Evolutionary conservation across 2,113 vertebrate species (phyloP), one percentile per base, ranked within the genome.

Genomic region (Laticauda colubrina): DNA sequence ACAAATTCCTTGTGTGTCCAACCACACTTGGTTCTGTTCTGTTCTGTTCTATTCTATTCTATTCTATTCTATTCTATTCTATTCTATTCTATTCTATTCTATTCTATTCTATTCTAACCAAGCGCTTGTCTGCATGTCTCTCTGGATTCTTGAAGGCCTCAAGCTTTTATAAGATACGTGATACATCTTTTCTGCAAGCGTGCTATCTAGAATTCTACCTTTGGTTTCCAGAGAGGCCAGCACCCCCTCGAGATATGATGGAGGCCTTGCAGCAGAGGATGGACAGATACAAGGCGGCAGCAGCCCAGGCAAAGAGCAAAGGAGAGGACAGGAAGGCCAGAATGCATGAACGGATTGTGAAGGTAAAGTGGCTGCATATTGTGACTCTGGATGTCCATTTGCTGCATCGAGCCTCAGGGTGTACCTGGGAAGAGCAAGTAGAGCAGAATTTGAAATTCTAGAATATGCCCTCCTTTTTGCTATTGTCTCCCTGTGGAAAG

Each of bases 301-400:
- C 98, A 14, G 97, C 98, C 87, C 97, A 97, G 88, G 98, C 99
- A 90, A 98, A 98, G 94, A 97, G 95, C 96, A 98, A 98, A 95
- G 98, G 98, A 57, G 98, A 99, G 2, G 98, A 98, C 53, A 98
- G 98, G 11, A 99, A 99, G 94, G 98, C 98, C 0, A 98, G 98
- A 45, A 99, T 99, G 99, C 98, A 99, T 26, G 98, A 98, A 93
- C 98, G 98, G 39, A 99, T 99, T 8, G 94, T 98, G 85, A 99
- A 99, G 98, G 98, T 98, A 61, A 12, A 85, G 24, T 24, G n/a
- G 51, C 34, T 24, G 34, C 48, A 29, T 14, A 21, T 43, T 54
- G 45, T 51, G 7, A 23, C 23, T n/a, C 43, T 43, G 14, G 24
- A 75, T 55, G 21, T 61, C 43, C 20, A 4, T 3, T 89, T 75